phyloP scores from a whole-genome alignment of 2,797 vertebrate genomes.

The Amphiprion clarkii region DNA sequence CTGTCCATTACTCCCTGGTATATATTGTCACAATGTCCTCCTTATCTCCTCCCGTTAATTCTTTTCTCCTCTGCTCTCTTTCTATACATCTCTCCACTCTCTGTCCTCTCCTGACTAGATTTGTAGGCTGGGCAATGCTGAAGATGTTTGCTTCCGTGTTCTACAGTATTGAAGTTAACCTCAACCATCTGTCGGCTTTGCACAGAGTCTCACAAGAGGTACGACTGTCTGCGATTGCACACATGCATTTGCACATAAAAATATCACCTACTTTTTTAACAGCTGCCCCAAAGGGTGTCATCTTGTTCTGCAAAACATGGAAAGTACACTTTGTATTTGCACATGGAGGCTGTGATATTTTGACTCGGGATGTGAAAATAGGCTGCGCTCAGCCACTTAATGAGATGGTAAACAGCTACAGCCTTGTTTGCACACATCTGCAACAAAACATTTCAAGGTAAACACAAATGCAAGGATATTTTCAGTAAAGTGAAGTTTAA shows the following conservation, averaged over 20 bases:
- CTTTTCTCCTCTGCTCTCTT: constrained; percentile 3
- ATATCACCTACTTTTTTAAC: neutral
- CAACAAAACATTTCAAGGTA: constrained; percentile 14
- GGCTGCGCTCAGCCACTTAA: constrained; percentile 25
- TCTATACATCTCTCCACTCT: constrained; percentile 22
- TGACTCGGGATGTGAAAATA: constrained; percentile 25
- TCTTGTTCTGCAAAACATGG: constrained; percentile 7
- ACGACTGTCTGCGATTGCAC: constrained; percentile 31
- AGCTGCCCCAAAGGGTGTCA: neutral
- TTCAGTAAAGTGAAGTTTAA: neutral
- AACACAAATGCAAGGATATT: constrained; percentile 13
- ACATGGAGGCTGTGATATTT: constrained; percentile 14
- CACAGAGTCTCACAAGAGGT: constrained; percentile 85
- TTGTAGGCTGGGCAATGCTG: constrained; percentile 89
- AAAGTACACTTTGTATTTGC: constrained; percentile 6
- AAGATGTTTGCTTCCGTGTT: constrained; percentile 87
- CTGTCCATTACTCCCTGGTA: constrained; percentile 26
- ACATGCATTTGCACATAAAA: constrained; percentile 12
- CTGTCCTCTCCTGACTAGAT: constrained; percentile 73
- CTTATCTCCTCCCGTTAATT: constrained; percentile 38
- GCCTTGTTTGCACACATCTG: constrained; percentile 7
- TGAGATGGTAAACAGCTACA: constrained; percentile 31
- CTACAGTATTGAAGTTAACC: constrained; percentile 88
- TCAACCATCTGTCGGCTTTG: constrained; percentile 89
- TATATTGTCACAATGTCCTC: constrained; percentile 14